phyloP scores from a whole-genome alignment of 1,140 invertebrate species.

The Euschistus heros region DNA sequence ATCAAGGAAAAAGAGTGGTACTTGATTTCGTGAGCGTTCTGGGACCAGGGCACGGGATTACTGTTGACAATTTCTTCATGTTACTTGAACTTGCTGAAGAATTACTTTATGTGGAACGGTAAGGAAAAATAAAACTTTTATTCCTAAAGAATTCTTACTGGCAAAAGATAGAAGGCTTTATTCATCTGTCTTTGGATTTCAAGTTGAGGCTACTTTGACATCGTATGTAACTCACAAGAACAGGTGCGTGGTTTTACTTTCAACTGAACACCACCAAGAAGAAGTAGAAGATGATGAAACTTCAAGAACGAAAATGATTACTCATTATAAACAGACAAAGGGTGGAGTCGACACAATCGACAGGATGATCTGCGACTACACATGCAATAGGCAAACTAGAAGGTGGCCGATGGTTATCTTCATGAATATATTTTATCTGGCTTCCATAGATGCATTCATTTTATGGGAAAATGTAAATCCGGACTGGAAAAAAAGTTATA shows the following conservation, averaged over 20 bases:
- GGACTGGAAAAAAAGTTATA: no score
- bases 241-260: not conserved
- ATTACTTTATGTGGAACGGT: not conserved
- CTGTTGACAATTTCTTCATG: not conserved
- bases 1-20: not conserved
- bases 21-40: not conserved
- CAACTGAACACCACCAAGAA: not conserved
- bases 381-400: not conserved
- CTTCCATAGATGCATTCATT: not conserved
- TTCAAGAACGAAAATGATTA: not conserved
- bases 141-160: not conserved
- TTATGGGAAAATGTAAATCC: no score
- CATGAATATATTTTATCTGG: not conserved
- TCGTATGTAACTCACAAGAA: not conserved
- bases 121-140: not conserved
- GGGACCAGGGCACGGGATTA: not conserved
- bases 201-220: not conserved
- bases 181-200: not conserved
- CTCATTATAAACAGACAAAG: not conserved
- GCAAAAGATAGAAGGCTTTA: not conserved
- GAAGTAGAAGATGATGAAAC: not conserved
- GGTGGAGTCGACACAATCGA: not conserved
- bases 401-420: not conserved
- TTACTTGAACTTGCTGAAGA: not conserved
- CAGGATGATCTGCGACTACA: not conserved